phyloP scores from a whole-genome alignment of 2,888 invertebrate genomes.

The Oligia latruncula region DNA sequence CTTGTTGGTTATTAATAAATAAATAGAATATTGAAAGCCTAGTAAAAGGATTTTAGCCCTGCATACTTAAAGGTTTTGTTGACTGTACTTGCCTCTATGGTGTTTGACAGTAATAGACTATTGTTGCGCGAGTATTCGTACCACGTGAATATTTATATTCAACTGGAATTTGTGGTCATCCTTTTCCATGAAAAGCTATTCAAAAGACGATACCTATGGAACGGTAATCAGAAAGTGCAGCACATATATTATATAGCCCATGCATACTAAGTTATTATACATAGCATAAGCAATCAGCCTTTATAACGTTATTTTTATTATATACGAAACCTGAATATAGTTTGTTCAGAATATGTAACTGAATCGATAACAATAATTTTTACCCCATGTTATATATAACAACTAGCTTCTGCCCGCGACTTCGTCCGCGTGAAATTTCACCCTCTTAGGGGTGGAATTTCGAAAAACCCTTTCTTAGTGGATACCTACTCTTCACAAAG shows the following conservation, averaged over 20 bases:
- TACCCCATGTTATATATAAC: too few species aligned
- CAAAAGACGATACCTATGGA: background rate
- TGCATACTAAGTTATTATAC: background rate
- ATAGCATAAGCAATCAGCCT: background rate
- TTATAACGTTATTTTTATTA: too few species aligned
- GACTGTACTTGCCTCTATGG: constrained; percentile 14
- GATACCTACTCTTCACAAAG: too few species aligned
- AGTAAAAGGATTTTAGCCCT: background rate
- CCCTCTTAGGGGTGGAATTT: too few species aligned
- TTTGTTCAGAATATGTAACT: too few species aligned
- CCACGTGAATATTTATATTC: constrained; percentile 25
- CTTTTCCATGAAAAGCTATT: constrained; percentile 24
- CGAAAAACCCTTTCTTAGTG: too few species aligned
- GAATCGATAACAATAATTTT: too few species aligned
- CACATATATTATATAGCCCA: background rate
- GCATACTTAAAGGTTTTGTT: background rate
- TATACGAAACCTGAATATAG: too few species aligned
- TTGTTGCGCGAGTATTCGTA: constrained; percentile 19
- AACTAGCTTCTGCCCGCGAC: too few species aligned
- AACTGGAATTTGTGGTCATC: background rate
- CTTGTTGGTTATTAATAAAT: background rate
- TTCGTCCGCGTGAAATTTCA: too few species aligned
- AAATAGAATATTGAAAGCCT: background rate
- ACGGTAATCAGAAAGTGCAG: background rate
- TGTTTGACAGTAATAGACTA: constrained; percentile 12